Evolutionary conservation across 2,797 vertebrate genomes (phyloP), one percentile per base, ranked within the genome.

Genomic region (Gadopsis marmoratus): DNA sequence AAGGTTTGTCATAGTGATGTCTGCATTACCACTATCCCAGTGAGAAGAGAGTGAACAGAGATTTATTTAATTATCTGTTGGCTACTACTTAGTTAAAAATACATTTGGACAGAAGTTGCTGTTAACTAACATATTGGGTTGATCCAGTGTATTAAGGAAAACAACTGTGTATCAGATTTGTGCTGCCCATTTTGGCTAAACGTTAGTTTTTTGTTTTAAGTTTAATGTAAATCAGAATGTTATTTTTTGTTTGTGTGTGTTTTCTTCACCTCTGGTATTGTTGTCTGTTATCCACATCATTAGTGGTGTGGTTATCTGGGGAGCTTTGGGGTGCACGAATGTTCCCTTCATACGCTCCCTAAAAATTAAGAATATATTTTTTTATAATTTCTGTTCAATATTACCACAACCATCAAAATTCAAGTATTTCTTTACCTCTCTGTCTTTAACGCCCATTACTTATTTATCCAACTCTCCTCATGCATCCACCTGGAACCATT

Each of bases 331-430:
- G 94, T 13, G 80, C 84, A 39, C 96, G 96, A 61, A 98, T 97
- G 90, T 98, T 99, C 37, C 97, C 98, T 84, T 99, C 98, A 92
- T 95, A 97, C 19, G 97, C 97, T 82, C 97, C 97, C 98, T 99
- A 85, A 41, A 91, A 64, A 83, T 3, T 67, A 5, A 75, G 14
- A 45, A 50, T 3, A 54, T 0, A 43, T 66, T 13, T 19, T 56
- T n/a, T 0, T 12, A 37, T 53, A 3, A 73, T 41, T 23, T 72
- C 29, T 33, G 17, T 23, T 33, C 37, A 39, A 19, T 29, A 51
- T 60, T 47, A 43, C 59, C 21, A 51, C 12, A 50, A 26, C 5
- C 23, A 45, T 21, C 7, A 35, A 47, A 8, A 23, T 75, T 26
- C 2, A 64, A 17, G 37, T 2, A 53, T 50, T 55, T 33, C 4